Evolutionary conservation across 2,888 invertebrate species (phyloP).

Genomic region (Helobdella robusta): DNA sequence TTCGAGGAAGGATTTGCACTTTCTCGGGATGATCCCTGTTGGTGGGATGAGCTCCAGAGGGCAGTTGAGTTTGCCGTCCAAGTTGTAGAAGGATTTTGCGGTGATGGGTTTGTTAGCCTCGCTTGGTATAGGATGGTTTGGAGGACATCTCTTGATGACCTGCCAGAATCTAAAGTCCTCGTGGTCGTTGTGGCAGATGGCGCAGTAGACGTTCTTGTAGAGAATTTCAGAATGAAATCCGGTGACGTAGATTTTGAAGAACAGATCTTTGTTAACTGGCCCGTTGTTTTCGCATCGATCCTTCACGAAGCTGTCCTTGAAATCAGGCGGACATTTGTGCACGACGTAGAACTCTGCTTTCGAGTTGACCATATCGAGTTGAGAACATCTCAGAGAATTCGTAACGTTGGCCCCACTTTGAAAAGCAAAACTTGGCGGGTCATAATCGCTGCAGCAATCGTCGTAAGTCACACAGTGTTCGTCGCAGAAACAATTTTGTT

Average conservation of each 20-base stretch:
- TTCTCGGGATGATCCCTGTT: slow-evolving; percentile 22
- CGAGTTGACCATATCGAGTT: slow-evolving; percentile 25
- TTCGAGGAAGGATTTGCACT: slow-evolving; percentile 29
- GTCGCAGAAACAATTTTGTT: slow-evolving; percentile 38
- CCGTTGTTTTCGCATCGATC: slow-evolving; percentile 27
- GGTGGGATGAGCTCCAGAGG: slow-evolving; percentile 17
- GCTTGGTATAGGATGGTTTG: not conserved
- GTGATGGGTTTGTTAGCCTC: not conserved
- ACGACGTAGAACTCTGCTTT: slow-evolving; percentile 33
- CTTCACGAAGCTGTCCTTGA: slow-evolving; percentile 28
- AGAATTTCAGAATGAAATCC: slow-evolving; percentile 31
- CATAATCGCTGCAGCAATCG: slow-evolving; percentile 39
- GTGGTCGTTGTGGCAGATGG: slow-evolving; percentile 37
- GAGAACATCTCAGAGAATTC: slow-evolving; percentile 28
- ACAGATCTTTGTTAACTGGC: slow-evolving; percentile 16
- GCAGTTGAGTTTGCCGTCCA: slow-evolving; percentile 4
- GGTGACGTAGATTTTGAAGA: slow-evolving; percentile 35
- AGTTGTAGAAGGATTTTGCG: not conserved
- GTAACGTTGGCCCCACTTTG: not conserved
- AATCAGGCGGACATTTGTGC: slow-evolving; percentile 33
- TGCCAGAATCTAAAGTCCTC: slow-evolving; percentile 30
- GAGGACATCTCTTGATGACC: slow-evolving; percentile 13
- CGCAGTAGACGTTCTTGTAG: slow-evolving; percentile 40
- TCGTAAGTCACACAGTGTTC: slow-evolving; percentile 34
- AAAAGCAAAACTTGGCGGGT: not conserved